These are phyloP conservation scores for Geodia barretti DNA, from an alignment of 37 sponge, comb jelly and placozoan species.

Conservation along the genomic window DNA sequence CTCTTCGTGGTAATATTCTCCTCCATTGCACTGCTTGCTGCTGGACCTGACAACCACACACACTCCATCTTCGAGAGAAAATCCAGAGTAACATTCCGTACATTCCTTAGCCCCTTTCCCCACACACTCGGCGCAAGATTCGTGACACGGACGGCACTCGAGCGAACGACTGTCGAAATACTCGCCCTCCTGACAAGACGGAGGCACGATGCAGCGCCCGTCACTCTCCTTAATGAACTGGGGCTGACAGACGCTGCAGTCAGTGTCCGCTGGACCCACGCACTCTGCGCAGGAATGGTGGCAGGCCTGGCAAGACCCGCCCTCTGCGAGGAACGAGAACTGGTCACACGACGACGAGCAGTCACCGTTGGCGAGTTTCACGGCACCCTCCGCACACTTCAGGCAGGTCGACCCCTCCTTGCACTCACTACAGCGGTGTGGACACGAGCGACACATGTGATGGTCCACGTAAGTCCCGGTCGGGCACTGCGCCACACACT, in stretches of 20 bases:
- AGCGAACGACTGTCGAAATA: slow-evolving; percentile 45
- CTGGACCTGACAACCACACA: neutral
- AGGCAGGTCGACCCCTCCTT: slow-evolving; percentile 22
- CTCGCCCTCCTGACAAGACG: slow-evolving; percentile 17
- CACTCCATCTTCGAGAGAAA: slow-evolving; percentile 6
- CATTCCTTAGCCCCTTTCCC: slow-evolving; percentile 51
- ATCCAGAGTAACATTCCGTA: slow-evolving; percentile 12
- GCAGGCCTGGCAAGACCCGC: slow-evolving; percentile 52
- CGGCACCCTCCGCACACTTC: slow-evolving; percentile 18
- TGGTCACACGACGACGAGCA: slow-evolving; percentile 42
- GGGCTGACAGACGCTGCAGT: slow-evolving; percentile 51
- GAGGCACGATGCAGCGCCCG: slow-evolving; percentile 29
- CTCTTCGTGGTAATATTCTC: slow-evolving; percentile 25
- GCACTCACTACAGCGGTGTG: slow-evolving; percentile 36
- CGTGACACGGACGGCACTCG: slow-evolving; percentile 55
- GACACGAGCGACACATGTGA: slow-evolving; percentile 49
- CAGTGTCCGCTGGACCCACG: slow-evolving; percentile 23
- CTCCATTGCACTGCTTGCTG: slow-evolving; percentile 8
- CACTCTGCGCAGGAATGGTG: slow-evolving; percentile 60
- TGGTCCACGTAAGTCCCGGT: slow-evolving; percentile 35
- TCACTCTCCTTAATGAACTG: slow-evolving; percentile 22
- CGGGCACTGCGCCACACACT: slow-evolving; percentile 79
- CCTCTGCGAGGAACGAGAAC: neutral
- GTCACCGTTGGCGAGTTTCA: slow-evolving; percentile 2
- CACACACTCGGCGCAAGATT: slow-evolving; percentile 49